Conservation (phyloP, 2,113 vertebrate genomes). For the Morphnarchus princeps region DNA sequence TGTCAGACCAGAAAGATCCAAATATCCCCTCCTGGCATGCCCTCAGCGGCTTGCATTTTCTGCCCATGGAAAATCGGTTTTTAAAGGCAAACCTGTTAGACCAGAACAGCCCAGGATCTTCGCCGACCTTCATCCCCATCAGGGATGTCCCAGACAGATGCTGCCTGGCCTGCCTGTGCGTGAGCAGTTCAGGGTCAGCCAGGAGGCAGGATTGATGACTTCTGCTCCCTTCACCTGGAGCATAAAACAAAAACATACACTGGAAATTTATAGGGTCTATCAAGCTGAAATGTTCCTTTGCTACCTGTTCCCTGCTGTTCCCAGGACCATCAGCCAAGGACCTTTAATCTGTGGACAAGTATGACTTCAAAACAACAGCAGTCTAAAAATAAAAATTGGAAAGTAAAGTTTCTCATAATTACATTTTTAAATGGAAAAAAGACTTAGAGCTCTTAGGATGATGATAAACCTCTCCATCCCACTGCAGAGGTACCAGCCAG, state of each 20-base stretch:
- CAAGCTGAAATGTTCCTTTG: not conserved
- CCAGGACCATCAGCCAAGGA: not conserved
- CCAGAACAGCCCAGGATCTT: not conserved
- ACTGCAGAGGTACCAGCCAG: not conserved
- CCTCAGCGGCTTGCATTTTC: not conserved
- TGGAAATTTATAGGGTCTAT: not conserved
- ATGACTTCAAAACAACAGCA: not conserved
- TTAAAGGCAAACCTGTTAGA: not conserved
- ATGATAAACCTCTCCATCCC: rapidly evolving
- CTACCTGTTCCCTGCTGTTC: not conserved
- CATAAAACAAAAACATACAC: not conserved
- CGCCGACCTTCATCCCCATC: not conserved
- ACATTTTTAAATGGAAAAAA: not conserved
- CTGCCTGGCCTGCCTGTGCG: not conserved
- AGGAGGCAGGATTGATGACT: not conserved
- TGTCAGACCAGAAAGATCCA: not conserved
- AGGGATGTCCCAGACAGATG: not conserved
- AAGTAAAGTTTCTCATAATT: not conserved
- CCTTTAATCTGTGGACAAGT: not conserved
- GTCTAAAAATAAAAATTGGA: not conserved
- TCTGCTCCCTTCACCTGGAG: not conserved
- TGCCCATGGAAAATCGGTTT: rapidly evolving
- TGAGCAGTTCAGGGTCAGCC: not conserved
- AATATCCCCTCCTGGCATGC: not conserved
- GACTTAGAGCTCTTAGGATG: not conserved